Conservation (phyloP, 2,888 invertebrate genomes). For the Latrodectus elegans region DNA sequence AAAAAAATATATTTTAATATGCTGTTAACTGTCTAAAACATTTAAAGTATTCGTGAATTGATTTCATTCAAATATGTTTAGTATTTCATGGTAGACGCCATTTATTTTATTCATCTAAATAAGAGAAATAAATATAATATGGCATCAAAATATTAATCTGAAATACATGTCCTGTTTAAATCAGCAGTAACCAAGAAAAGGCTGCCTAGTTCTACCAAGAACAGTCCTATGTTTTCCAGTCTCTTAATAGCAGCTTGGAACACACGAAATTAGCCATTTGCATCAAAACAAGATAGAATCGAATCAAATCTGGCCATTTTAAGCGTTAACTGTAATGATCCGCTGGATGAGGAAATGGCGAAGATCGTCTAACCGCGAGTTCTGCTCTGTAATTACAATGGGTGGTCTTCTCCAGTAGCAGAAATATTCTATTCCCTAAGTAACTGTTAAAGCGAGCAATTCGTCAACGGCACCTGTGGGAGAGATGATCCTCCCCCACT, state of each 20-base stretch:
- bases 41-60: no score
- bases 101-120: no score
- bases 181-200: background rate
- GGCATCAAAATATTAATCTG: no score
- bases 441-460: constrained; percentile 48
- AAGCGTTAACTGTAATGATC: constrained; percentile 51
- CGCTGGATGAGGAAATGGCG: constrained; percentile 24
- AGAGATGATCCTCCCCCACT: background rate
- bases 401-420: constrained; percentile 5
- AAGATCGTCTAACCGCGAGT: constrained; percentile 4
- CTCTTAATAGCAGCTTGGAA: constrained; percentile 59
- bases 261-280: constrained; percentile 63
- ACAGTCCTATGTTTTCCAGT: background rate
- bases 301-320: constrained; percentile 57
- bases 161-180: no score
- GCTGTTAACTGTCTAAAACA: no score
- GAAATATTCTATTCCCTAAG: constrained; percentile 54
- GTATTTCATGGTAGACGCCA: no score
- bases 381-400: constrained; percentile 51
- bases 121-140: no score
- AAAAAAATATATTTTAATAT: no score
- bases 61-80: no score
- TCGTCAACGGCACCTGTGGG: constrained; percentile 35
- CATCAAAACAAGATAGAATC: constrained; percentile 58
- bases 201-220: background rate